Percentiles rank a stretch among this genome's conserved stretches.
These are phyloP conservation scores for Aricia artaxerxes DNA, from an alignment of 2,888 invertebrate genomes.

Conservation along the genomic window DNA sequence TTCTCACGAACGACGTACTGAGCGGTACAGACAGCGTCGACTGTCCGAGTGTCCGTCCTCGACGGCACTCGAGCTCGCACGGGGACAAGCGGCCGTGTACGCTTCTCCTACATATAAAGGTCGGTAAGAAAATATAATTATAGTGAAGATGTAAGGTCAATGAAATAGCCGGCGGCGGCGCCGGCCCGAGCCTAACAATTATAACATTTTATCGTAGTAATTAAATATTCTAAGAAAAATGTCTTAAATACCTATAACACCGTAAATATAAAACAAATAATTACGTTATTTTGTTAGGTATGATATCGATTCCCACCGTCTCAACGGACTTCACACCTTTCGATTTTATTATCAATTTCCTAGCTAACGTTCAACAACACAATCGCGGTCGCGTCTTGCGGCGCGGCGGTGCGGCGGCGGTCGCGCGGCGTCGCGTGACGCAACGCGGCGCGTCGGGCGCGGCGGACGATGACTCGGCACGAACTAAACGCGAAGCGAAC, in stretches of 20 bases:
- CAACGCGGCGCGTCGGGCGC: conserved; percentile 45
- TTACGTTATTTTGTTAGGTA: conserved; percentile 81
- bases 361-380: conserved; percentile 80
- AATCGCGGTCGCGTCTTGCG: conserved; percentile 71
- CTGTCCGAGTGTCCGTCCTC: conserved; percentile 56
- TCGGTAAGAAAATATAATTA: conserved; percentile 79
- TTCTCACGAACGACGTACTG: conserved; percentile 69
- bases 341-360: conserved; percentile 80
- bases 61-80: conserved; percentile 69
- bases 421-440: conserved; percentile 42
- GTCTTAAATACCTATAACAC: conserved; percentile 81
- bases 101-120: conserved; percentile 76
- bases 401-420: conserved; percentile 55
- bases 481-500: conserved; percentile 72
- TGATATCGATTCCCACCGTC: conserved; percentile 79
- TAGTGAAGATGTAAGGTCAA: conserved; percentile 78
- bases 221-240: conserved; percentile 81
- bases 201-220: conserved; percentile 78
- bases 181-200: conserved; percentile 74
- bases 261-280: conserved; percentile 81
- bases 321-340: conserved; percentile 75
- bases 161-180: conserved; percentile 71
- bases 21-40: not conserved
- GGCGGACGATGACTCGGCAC: conserved; percentile 71
- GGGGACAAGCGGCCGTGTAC: conserved; percentile 77